Percentiles rank a stretch among this genome's conserved stretches.
These are phyloP conservation scores for Taurulus bubalis DNA, from an alignment of 2,113 vertebrate species.

Conservation along the genomic window DNA sequence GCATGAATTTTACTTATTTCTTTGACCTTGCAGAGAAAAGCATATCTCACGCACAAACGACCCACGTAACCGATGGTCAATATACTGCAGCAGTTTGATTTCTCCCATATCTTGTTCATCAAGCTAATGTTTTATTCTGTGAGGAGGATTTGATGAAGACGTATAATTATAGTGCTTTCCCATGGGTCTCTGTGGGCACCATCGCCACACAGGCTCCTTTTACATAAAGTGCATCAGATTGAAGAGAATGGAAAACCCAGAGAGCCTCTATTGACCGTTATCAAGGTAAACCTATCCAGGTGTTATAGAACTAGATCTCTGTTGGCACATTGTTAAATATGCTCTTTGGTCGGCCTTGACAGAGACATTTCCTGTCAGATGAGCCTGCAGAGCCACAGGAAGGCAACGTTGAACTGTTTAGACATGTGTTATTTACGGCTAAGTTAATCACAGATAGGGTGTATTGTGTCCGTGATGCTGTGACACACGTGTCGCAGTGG, in stretches of 20 bases:
- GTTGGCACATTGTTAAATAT: conserved; percentile 58
- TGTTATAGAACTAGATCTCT: conserved; percentile 52
- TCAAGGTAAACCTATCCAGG: conserved; percentile 68
- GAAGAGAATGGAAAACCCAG: conserved; percentile 36
- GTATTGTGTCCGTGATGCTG: background rate
- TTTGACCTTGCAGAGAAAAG: background rate
- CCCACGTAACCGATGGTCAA: background rate
- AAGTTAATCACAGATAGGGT: background rate
- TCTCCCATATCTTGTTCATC: background rate
- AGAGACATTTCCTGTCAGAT: conserved; percentile 50
- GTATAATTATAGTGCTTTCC: conserved; percentile 48
- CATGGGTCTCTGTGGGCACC: conserved; percentile 31
- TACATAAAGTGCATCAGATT: conserved; percentile 60
- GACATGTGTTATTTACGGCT: background rate
- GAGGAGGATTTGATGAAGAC: conserved; percentile 35
- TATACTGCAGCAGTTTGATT: conserved; percentile 3
- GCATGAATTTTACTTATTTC: background rate
- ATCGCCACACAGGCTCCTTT: conserved; percentile 55
- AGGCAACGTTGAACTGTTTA: conserved; percentile 1
- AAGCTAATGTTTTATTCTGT: conserved; percentile 30
- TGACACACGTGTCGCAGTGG: background rate
- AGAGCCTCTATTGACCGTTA: conserved; percentile 48
- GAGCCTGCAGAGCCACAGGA: conserved; percentile 22
- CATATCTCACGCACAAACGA: background rate
- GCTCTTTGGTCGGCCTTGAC: conserved; percentile 45